These are phyloP conservation scores for Amphipyra tragopoginis DNA, from an alignment of 2,888 invertebrate genomes.

Conservation along the genomic window DNA sequence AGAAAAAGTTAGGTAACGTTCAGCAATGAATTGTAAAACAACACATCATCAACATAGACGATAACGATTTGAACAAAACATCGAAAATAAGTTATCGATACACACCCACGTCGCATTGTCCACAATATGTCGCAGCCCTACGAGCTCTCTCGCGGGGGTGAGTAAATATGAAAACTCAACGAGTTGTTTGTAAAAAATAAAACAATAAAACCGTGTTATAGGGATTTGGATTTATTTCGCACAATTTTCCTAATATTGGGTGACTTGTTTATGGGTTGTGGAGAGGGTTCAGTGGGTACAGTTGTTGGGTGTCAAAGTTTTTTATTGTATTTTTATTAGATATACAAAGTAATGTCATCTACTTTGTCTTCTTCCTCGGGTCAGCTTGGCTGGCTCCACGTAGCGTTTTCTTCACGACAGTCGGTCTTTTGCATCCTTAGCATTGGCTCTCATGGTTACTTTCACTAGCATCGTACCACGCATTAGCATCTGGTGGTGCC, in stretches of 20 bases:
- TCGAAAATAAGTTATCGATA: constrained; percentile 25
- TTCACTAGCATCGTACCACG: too few species aligned
- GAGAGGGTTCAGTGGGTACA: constrained; percentile 16
- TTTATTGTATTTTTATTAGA: constrained; percentile 30
- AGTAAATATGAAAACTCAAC: constrained; percentile 62
- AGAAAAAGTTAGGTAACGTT: too few species aligned
- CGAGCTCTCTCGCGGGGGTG: constrained; percentile 21
- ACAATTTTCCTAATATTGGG: constrained; percentile 54
- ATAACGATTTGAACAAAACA: neutral
- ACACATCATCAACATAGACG: too few species aligned
- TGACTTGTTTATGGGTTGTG: constrained; percentile 51
- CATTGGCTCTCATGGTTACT: too few species aligned
- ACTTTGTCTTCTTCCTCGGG: too few species aligned
- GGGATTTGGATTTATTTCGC: constrained; percentile 59
- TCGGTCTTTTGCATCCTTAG: too few species aligned
- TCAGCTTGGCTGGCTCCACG: too few species aligned
- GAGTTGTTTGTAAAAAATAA: constrained; percentile 64
- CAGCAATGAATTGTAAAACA: too few species aligned
- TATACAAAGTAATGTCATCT: too few species aligned
- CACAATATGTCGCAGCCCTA: constrained; percentile 33
- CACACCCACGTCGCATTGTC: neutral
- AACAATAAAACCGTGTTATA: constrained; percentile 59
- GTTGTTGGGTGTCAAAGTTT: neutral
- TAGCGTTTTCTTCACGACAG: neutral
- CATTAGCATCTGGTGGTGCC: too few species aligned